These are phyloP conservation scores for Agriopis aurantiaria DNA, from an alignment of 2,888 invertebrate genomes.

Conservation along the genomic window DNA sequence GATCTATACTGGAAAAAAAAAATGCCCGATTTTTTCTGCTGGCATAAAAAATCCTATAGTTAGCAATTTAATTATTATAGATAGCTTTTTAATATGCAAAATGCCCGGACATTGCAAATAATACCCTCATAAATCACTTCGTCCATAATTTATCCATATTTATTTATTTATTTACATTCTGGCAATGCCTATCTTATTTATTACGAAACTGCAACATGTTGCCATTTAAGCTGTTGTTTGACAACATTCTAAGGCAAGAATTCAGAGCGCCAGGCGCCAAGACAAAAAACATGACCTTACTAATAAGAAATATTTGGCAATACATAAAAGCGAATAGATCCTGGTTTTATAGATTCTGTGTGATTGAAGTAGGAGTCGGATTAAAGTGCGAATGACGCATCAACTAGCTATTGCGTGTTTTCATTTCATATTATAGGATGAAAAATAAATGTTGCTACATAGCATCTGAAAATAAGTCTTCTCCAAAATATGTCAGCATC, in stretches of 20 bases:
- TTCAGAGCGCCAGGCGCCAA: conserved; percentile 21
- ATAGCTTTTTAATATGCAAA: too few relatives aligned
- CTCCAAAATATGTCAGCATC: conserved; percentile 6
- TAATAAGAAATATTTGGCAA: conserved; percentile 4
- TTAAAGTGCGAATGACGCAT: conserved; percentile 28
- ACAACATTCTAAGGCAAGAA: conserved; percentile 27
- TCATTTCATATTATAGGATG: conserved; percentile 20
- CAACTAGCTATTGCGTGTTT: conserved; percentile 26
- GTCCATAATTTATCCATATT: too few relatives aligned
- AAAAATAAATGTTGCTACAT: conserved; percentile 24
- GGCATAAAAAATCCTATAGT: too few relatives aligned
- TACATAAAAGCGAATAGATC: background rate
- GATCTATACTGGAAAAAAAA: too few relatives aligned
- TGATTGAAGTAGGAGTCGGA: conserved; percentile 13
- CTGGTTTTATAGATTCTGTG: background rate
- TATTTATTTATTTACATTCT: too few relatives aligned
- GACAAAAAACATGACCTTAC: conserved; percentile 14
- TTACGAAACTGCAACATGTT: conserved; percentile 11
- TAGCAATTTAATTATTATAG: too few relatives aligned
- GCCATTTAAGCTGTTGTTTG: conserved; percentile 15
- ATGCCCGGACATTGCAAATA: too few relatives aligned
- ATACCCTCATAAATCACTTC: too few relatives aligned
- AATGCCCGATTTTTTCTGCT: too few relatives aligned
- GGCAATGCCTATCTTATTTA: too few relatives aligned
- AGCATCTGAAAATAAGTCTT: conserved; percentile 21